Evolutionary conservation across 2,797 vertebrate genomes (phyloP), one percentile per base, ranked within the genome.

Genomic region (Astyanax mexicanus): DNA sequence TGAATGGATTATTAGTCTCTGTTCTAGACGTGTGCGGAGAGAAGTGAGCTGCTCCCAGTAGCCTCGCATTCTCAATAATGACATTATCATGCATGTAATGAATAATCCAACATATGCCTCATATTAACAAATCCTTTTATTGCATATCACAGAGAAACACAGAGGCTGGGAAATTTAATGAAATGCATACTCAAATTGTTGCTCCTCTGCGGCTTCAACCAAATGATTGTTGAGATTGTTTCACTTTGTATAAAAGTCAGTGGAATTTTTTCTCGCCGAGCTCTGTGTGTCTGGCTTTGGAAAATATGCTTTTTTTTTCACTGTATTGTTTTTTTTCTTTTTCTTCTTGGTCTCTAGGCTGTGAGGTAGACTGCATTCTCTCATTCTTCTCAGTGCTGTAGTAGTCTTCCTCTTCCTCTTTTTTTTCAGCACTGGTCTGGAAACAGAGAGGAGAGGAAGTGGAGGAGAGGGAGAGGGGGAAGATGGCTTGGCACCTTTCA

Each of bases 91-190:
- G 75, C 77, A 71, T 72, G 79, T 75, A 81, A 83, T 80, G 82
- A 85, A 82, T 85, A 83, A 83, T 79, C 77, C 60, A 79, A 57
- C 79, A 79, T 69, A 80, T 83, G 69, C 72, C 49, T 78, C 67
- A 77, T 81, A 82, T 83, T 79, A 83, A 79, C 77, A 81, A 81
- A 80, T 61, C 68, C 71, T 82, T 80, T 84, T 79, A 84, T 75
- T 77, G 65, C 49, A 32, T 64, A 80, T 75, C 65, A 73, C 61
- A 76, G 75, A 75, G 65, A 72, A 77, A 73, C 71, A 70, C 58
- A 60, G 69, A 81, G 72, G 79, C 62, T 64, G 21, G 35, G 74
- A 70, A 54, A 79, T 77, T 25, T 72, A 78, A 80, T 81, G 77
- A 77, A 81, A 80, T 60, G 62, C 44, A 10, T 23, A 4, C 65